phyloP scores from a whole-genome alignment of 2,113 vertebrate genomes.

The Phyllostomus discolor region DNA sequence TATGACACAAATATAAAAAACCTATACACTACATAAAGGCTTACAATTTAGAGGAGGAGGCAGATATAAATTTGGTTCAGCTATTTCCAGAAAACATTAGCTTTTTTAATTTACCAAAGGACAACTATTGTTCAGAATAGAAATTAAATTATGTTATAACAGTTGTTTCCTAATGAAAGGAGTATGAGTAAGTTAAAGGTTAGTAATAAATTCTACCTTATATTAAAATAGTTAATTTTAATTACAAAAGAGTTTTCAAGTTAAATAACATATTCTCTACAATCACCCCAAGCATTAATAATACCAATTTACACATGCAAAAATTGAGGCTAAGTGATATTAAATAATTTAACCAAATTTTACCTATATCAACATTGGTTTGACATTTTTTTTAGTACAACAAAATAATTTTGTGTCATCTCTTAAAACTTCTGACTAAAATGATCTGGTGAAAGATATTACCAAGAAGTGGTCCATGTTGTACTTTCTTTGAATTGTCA shows the following conservation, averaged over 20 bases:
- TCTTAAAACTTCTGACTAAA: neutral
- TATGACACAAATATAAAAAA: neutral
- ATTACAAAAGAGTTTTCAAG: neutral
- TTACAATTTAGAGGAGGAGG: neutral
- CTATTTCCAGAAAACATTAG: neutral
- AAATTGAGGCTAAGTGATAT: neutral
- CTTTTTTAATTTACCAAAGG: neutral
- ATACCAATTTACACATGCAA: neutral
- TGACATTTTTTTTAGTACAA: neutral
- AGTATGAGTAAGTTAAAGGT: neutral
- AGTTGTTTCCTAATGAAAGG: neutral
- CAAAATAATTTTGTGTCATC: neutral
- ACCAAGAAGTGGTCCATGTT: neutral
- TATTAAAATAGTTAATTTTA: neutral
- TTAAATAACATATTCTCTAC: neutral
- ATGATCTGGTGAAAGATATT: neutral
- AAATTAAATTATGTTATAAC: neutral
- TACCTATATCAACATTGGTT: neutral
- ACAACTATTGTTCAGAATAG: neutral
- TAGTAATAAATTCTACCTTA: neutral
- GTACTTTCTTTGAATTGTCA: neutral
- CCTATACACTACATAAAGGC: neutral
- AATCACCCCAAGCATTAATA: neutral
- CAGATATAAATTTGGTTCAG: neutral
- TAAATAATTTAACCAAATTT: neutral